These are phyloP conservation scores for Dasyurus viverrinus DNA, from an alignment of 2,113 vertebrate genomes.

Conservation along the genomic window DNA sequence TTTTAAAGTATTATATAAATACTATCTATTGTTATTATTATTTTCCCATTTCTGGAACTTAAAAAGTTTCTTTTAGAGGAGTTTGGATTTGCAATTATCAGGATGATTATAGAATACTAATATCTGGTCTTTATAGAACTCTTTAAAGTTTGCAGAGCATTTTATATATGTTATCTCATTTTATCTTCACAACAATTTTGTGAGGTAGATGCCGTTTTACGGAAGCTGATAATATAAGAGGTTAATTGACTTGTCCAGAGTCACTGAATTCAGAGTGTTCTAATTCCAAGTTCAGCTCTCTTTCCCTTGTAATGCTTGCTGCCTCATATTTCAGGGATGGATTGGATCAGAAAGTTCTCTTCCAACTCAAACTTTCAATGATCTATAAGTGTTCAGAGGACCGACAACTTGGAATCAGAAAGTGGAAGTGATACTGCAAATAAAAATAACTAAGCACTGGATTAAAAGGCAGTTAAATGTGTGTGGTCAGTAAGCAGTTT, in stretches of 20 bases:
- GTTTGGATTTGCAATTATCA: not conserved
- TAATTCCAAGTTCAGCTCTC: not conserved
- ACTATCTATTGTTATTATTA: not conserved
- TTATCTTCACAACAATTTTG: not conserved
- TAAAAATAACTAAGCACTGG: conserved; percentile 5
- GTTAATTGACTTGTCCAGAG: not conserved
- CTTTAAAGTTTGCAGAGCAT: not conserved
- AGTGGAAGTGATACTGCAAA: not conserved
- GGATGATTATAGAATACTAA: not conserved
- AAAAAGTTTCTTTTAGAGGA: not conserved
- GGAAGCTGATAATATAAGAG: not conserved
- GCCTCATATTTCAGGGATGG: not conserved
- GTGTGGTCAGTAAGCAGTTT: conserved; percentile 14
- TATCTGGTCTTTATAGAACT: not conserved
- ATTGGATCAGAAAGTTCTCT: not conserved
- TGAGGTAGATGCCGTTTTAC: not conserved
- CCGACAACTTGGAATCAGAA: not conserved
- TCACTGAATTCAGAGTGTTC: not conserved
- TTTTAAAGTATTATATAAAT: not conserved
- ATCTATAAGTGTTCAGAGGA: not conserved
- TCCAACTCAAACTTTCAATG: not conserved
- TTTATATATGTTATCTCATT: not conserved
- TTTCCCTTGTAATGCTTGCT: not conserved
- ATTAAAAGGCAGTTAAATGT: conserved; percentile 32
- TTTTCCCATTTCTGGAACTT: not conserved